A percentile compares a stretch with the other conserved stretches of the same genome.
phyloP scores from a whole-genome alignment of 2,888 invertebrate species.

The Strigamia transsilvanica region DNA sequence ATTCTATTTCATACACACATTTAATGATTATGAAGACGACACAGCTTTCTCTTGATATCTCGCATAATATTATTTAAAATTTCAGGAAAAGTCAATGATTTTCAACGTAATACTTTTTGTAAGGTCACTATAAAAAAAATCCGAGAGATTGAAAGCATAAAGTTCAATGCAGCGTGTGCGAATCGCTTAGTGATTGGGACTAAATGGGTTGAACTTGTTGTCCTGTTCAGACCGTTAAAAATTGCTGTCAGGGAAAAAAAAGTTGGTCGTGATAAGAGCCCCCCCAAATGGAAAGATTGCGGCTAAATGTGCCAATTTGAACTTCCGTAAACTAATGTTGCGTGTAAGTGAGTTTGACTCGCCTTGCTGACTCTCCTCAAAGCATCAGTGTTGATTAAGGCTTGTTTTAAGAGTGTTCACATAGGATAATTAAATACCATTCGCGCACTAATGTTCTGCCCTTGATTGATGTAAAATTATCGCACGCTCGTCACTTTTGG shows the following conservation, averaged over 20 bases:
- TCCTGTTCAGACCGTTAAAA: background rate
- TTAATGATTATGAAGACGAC: background rate
- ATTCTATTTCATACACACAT: background rate
- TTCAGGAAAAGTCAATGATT: background rate
- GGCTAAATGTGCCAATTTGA: constrained; percentile 29
- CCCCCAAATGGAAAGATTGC: constrained; percentile 9
- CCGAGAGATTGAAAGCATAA: constrained; percentile 20
- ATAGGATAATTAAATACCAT: constrained; percentile 14
- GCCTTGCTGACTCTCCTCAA: constrained; percentile 13
- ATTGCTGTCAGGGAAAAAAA: background rate
- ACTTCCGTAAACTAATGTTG: constrained; percentile 39
- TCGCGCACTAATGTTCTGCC: background rate
- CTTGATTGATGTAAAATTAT: constrained; percentile 16
- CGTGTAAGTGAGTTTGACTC: constrained; percentile 42
- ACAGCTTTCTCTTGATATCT: background rate
- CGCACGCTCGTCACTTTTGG: background rate
- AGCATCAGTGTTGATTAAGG: constrained; percentile 16
- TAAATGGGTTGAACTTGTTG: constrained; percentile 8
- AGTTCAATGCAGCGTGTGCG: constrained; percentile 7
- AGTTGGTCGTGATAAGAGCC: background rate
- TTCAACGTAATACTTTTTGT: background rate
- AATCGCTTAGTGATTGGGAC: constrained; percentile 16
- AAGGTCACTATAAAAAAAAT: background rate
- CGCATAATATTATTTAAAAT: background rate
- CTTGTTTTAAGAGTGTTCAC: background rate